phyloP scores from a whole-genome alignment of 2,888 invertebrate species.

The Lottia gigantea region DNA sequence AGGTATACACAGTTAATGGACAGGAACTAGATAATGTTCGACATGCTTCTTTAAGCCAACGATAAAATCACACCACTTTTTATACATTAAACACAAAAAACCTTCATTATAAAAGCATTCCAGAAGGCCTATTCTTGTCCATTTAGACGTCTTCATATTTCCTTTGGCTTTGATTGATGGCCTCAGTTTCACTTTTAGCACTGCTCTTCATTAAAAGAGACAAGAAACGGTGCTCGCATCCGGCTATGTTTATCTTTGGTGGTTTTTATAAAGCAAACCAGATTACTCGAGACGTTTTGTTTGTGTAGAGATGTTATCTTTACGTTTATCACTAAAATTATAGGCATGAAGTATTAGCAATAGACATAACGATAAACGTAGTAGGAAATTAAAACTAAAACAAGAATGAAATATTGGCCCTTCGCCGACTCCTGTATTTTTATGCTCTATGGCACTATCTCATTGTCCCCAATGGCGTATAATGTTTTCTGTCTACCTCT shows the following conservation, averaged over 20 bases:
- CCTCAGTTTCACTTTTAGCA: not conserved
- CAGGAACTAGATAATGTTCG: constrained; percentile 5
- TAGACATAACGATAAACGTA: not conserved
- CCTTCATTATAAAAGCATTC: constrained; percentile 7
- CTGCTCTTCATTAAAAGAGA: not conserved
- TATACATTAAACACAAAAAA: not conserved
- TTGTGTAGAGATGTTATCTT: constrained; percentile 5
- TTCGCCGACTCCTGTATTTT: not conserved
- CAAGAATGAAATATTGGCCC: no score
- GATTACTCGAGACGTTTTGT: constrained; percentile 3
- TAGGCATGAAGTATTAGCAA: constrained; percentile 4
- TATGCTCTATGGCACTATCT: not conserved
- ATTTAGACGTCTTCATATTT: not conserved
- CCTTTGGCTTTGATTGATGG: not conserved
- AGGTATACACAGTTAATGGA: constrained; percentile 2
- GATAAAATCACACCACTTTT: constrained; percentile 1
- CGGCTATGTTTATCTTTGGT: constrained; percentile 2
- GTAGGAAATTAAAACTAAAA: not conserved
- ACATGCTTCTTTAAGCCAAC: constrained; percentile 1
- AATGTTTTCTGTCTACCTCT: no score
- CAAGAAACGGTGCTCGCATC: constrained; percentile 2
- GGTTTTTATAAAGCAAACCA: constrained; percentile 1
- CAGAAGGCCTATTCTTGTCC: not conserved
- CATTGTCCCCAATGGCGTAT: no score
- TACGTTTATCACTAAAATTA: not conserved